phyloP scores from a whole-genome alignment of 1,140 invertebrate species.

The Cotesia vestalis region DNA sequence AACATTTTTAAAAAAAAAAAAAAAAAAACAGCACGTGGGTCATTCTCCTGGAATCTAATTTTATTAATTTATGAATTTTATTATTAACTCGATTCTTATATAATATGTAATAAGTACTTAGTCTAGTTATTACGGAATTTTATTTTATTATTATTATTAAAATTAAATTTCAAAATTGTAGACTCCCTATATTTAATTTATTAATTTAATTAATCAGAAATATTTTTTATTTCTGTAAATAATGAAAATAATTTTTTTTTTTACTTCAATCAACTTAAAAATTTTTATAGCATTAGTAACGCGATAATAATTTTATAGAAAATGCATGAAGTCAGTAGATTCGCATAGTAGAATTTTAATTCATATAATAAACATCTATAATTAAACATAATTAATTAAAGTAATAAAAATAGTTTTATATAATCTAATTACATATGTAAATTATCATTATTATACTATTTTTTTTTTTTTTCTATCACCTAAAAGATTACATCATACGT shows the following conservation, averaged over 20 bases:
- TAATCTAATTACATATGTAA: constrained; percentile 39
- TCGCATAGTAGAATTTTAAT: constrained; percentile 36
- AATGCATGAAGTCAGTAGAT: constrained; percentile 11
- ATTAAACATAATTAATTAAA: constrained; percentile 59
- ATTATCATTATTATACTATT: constrained; percentile 45
- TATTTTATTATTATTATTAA: no score
- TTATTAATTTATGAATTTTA: constrained; percentile 22
- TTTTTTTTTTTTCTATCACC: constrained; percentile 30
- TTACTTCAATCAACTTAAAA: no score
- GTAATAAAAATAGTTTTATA: constrained; percentile 55
- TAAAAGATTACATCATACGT: constrained; percentile 42
- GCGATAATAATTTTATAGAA: no score
- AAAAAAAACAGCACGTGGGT: constrained; percentile 47
- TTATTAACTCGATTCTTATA: constrained; percentile 4
- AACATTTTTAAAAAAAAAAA: constrained; percentile 3
- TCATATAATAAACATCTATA: constrained; percentile 61
- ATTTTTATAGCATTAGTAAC: no score
- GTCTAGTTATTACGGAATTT: no score
- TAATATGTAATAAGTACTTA: no score
- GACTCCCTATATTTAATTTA: no score
- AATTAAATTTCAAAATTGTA: neutral
- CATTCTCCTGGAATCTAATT: constrained; percentile 55
- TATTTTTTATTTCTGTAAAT: no score
- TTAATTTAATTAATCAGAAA: no score
- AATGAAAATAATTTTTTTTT: no score